Conservation (phyloP, 2,888 invertebrate genomes). For the Diploptera punctata region DNA sequence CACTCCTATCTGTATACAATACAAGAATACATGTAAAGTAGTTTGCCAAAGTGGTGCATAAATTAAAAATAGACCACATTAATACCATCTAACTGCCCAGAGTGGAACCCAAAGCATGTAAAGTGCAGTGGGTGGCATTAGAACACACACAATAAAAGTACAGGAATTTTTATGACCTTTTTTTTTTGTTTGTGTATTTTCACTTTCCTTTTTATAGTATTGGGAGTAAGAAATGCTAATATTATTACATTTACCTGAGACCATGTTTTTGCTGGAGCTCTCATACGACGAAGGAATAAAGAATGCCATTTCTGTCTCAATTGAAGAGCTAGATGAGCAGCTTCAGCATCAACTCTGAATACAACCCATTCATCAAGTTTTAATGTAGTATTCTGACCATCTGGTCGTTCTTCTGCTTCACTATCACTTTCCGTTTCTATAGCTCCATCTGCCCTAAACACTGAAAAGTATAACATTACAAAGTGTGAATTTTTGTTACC, state of each 20-base stretch:
- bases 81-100: too few relatives aligned
- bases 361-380: slow-evolving; percentile 78
- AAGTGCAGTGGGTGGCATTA: too few relatives aligned
- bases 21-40: too few relatives aligned
- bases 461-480: too few relatives aligned
- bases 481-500: too few relatives aligned
- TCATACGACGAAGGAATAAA: slow-evolving; percentile 61
- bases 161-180: background rate
- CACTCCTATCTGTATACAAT: too few relatives aligned
- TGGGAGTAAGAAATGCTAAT: too few relatives aligned
- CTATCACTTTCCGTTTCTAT: slow-evolving; percentile 56
- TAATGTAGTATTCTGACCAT: slow-evolving; percentile 58
- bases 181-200: background rate
- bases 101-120: too few relatives aligned
- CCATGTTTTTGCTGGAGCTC: slow-evolving; percentile 55
- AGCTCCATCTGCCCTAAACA: slow-evolving; percentile 36
- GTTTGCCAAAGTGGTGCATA: too few relatives aligned
- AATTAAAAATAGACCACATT: too few relatives aligned
- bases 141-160: too few relatives aligned
- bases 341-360: slow-evolving; percentile 71
- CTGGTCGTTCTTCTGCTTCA: slow-evolving; percentile 60
- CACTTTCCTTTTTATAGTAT: too few relatives aligned
- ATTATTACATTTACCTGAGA: slow-evolving; percentile 50
- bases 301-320: slow-evolving; percentile 77
- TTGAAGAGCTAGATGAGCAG: slow-evolving; percentile 69